A percentile compares a stretch with the other conserved stretches of the same genome.
Evolutionary conservation across 2,113 vertebrate species (phyloP).

Genomic region (Formicarius rufipectus): DNA sequence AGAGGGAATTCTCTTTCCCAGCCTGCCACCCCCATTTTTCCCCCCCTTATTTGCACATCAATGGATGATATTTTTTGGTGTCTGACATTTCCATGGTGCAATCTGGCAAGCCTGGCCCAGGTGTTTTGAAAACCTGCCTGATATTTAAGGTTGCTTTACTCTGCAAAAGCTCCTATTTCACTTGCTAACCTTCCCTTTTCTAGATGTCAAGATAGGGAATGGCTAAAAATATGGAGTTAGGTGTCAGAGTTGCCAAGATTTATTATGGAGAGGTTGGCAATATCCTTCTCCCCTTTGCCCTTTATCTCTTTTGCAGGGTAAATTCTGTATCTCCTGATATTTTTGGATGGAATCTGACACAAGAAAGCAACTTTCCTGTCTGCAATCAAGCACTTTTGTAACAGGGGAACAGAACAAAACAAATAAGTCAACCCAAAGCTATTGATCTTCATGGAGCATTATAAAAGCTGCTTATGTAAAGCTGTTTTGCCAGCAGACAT

Average conservation of each 20-base stretch:
- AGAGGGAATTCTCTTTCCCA: slow-evolving; percentile 66
- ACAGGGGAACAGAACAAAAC: background rate
- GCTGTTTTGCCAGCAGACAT: background rate
- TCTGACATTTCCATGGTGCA: background rate
- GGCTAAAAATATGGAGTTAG: background rate
- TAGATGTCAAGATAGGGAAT: background rate
- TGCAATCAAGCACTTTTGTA: background rate
- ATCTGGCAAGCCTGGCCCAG: slow-evolving; percentile 17
- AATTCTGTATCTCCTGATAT: background rate
- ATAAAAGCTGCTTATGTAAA: slow-evolving; percentile 49
- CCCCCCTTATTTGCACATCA: slow-evolving; percentile 3
- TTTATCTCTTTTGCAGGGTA: background rate
- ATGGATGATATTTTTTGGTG: background rate
- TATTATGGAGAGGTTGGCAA: background rate
- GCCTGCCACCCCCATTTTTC: slow-evolving; percentile 35
- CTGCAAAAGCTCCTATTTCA: slow-evolving; percentile 32
- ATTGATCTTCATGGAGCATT: slow-evolving; percentile 27
- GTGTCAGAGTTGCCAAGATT: slow-evolving; percentile 2
- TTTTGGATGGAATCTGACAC: background rate
- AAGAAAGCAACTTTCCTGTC: background rate
- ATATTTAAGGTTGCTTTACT: background rate
- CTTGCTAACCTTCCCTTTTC: background rate
- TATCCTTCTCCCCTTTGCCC: slow-evolving; percentile 4
- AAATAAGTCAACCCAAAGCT: background rate
- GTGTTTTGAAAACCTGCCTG: slow-evolving; percentile 11